Percentiles rank a stretch among this genome's conserved stretches.
phyloP scores from a whole-genome alignment of 2,888 invertebrate genomes.

The Mesochorus sp. region DNA sequence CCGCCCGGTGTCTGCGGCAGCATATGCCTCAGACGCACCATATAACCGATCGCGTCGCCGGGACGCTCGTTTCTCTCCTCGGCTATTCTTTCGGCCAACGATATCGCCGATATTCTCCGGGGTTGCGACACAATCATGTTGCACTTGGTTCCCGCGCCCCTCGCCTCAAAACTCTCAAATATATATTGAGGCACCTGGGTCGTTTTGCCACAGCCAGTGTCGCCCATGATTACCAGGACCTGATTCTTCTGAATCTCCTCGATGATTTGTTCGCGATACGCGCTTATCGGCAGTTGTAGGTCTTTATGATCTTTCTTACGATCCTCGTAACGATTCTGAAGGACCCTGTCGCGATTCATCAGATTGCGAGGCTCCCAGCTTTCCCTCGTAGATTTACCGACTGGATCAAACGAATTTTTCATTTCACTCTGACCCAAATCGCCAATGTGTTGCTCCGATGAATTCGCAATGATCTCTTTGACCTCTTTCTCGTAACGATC shows the following conservation, averaged over 20 bases:
- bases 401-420: slow-evolving; percentile 40
- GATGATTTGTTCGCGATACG: slow-evolving; percentile 83
- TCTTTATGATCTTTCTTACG: neutral
- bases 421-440: slow-evolving; percentile 13
- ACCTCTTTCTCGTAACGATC: slow-evolving; percentile 80
- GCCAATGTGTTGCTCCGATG: neutral
- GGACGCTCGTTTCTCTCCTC: slow-evolving; percentile 86
- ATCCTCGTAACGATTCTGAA: slow-evolving; percentile 23
- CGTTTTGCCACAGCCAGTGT: slow-evolving; percentile 90
- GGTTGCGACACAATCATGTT: slow-evolving; percentile 87
- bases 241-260: slow-evolving; percentile 83
- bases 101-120: slow-evolving; percentile 87
- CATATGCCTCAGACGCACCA: slow-evolving; percentile 83
- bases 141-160: slow-evolving; percentile 82
- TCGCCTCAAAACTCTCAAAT: slow-evolving; percentile 83
- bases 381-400: slow-evolving; percentile 38
- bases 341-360: slow-evolving; percentile 34
- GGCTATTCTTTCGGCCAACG: slow-evolving; percentile 87
- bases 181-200: slow-evolving; percentile 87
- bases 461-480: slow-evolving; percentile 17
- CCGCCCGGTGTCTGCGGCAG: slow-evolving; percentile 84
- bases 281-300: slow-evolving; percentile 46
- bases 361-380: neutral
- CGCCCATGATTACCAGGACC: slow-evolving; percentile 86
- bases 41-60: slow-evolving; percentile 86